phyloP scores from a whole-genome alignment of 2,888 invertebrate genomes.

The Dryocosmus kuriphilus region DNA sequence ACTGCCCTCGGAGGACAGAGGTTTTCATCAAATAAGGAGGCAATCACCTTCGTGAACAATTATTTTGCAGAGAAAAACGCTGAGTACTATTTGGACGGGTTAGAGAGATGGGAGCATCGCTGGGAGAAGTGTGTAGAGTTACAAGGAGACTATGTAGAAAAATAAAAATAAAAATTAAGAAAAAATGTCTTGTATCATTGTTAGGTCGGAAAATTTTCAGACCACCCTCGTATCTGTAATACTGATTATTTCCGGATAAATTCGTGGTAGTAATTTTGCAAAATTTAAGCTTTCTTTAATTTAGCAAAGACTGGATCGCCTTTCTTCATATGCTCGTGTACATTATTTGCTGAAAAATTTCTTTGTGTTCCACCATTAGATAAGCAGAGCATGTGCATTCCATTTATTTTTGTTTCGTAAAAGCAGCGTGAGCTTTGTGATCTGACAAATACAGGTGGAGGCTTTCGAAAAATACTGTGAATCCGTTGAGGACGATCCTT shows the following conservation, averaged over 20 bases:
- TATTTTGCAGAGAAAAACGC: too few species aligned
- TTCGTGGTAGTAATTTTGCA: slow-evolving; percentile 53
- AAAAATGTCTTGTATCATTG: too few species aligned
- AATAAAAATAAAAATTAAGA: too few species aligned
- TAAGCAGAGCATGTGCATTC: background rate
- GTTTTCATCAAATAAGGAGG: too few species aligned
- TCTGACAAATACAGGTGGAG: background rate
- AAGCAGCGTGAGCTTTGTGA: background rate
- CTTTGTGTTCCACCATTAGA: slow-evolving; percentile 53
- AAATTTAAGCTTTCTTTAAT: slow-evolving; percentile 66
- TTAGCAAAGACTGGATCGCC: slow-evolving; percentile 61
- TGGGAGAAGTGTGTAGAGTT: too few species aligned
- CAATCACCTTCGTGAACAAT: too few species aligned
- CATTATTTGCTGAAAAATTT: slow-evolving; percentile 65
- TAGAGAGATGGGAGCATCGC: too few species aligned
- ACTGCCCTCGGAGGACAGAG: too few species aligned
- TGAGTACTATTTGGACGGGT: too few species aligned
- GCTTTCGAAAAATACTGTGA: background rate
- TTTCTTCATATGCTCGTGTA: slow-evolving; percentile 60
- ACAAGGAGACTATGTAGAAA: too few species aligned
- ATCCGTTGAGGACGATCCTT: background rate
- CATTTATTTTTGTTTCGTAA: background rate
- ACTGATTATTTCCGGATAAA: slow-evolving; percentile 56
- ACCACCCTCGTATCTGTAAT: too few species aligned
- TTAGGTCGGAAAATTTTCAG: too few species aligned